Evolutionary conservation across 1,140 invertebrate species (phyloP).

Genomic region (Rhizoglyphus robini): DNA sequence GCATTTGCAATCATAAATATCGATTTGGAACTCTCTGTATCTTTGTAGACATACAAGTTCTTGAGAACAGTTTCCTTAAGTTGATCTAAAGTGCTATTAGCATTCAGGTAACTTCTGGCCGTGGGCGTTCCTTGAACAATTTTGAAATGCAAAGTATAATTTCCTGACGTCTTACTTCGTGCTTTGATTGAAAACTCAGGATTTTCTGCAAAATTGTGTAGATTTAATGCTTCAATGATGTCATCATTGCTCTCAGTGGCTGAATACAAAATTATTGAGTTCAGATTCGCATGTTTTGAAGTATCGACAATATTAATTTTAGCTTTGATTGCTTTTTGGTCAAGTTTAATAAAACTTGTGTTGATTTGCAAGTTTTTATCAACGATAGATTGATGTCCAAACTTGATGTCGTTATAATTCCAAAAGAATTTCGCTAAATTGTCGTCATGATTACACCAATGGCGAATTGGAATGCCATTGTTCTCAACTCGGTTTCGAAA

Average conservation of each 20-base stretch:
- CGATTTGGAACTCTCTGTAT: constrained; percentile 18
- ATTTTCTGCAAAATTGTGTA: background rate
- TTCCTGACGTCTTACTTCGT: background rate
- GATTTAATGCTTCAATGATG: constrained; percentile 31
- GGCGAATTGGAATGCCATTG: constrained; percentile 41
- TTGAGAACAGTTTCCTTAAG: constrained; percentile 60
- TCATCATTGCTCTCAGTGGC: constrained; percentile 33
- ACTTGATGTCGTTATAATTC: constrained; percentile 80
- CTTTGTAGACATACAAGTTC: constrained; percentile 28
- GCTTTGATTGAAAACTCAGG: background rate
- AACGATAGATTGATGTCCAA: constrained; percentile 77
- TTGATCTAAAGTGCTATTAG: constrained; percentile 49
- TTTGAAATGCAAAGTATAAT: background rate
- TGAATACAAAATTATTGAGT: constrained; percentile 40
- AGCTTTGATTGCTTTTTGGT: constrained; percentile 68
- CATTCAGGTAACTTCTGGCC: constrained; percentile 47
- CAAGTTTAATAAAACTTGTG: constrained; percentile 85
- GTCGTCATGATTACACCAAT: constrained; percentile 87
- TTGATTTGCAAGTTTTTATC: constrained; percentile 60
- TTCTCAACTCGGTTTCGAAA: constrained; percentile 49
- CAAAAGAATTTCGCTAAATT: constrained; percentile 65
- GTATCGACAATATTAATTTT: constrained; percentile 41
- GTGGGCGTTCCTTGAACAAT: constrained; percentile 20
- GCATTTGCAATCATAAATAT: constrained; percentile 27
- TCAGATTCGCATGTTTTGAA: constrained; percentile 26